Conservation (phyloP, 1,140 invertebrate genomes). For the Melipona quadrifasciata region DNA sequence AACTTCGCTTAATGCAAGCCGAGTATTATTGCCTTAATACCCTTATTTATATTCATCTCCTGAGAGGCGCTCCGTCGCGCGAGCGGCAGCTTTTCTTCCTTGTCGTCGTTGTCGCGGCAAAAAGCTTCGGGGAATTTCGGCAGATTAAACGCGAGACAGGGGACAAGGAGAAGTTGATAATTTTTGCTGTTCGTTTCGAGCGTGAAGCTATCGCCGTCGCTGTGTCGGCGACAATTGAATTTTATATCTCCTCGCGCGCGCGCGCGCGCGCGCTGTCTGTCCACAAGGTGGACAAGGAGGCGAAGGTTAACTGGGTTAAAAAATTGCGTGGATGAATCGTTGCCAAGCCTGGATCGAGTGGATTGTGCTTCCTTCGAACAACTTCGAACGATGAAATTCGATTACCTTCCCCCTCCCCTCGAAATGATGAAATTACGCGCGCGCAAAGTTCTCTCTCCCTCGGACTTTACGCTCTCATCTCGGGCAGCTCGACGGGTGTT, state of each 20-base stretch:
- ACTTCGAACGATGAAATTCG: neutral
- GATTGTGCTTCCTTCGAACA: neutral
- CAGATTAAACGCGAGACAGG: neutral
- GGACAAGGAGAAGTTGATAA: too few relatives aligned
- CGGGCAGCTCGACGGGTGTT: conserved; percentile 1
- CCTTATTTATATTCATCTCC: conserved; percentile 68
- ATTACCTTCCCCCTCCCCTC: neutral
- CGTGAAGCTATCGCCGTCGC: neutral
- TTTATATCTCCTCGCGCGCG: neutral
- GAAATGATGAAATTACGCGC: neutral
- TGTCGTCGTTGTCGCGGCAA: conserved; percentile 16
- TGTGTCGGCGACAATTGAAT: neutral
- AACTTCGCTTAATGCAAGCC: conserved; percentile 24
- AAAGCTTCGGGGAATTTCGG: conserved; percentile 46
- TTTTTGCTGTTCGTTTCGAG: too few relatives aligned
- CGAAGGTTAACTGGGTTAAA: neutral
- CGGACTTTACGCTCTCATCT: too few relatives aligned
- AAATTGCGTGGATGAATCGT: neutral
- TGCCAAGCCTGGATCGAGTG: neutral
- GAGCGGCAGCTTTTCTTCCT: conserved; percentile 34
- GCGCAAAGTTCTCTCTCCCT: neutral
- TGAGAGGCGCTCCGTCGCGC: conserved; percentile 22
- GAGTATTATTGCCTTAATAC: conserved; percentile 59
- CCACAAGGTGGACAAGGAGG: neutral
- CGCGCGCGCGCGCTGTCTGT: too few relatives aligned